Conservation (phyloP, 1,140 invertebrate genomes). For the Bicyclus anynana region DNA sequence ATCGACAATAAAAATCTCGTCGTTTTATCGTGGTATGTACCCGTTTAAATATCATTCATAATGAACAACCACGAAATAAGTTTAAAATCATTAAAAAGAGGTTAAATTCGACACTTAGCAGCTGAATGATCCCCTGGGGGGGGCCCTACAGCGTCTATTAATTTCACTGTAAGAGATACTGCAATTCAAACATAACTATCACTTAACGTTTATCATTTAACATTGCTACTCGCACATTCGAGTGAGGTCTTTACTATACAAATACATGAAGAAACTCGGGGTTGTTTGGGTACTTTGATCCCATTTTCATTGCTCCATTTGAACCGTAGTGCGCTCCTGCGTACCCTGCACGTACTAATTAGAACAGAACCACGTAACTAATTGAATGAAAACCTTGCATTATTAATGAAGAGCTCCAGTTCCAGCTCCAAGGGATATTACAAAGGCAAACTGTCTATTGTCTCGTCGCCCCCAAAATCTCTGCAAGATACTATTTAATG, state of each 20-base stretch:
- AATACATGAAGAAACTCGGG: not conserved
- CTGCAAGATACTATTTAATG: conserved; percentile 25
- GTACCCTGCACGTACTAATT: conserved; percentile 48
- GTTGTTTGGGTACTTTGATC: not conserved
- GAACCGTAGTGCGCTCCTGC: conserved; percentile 36
- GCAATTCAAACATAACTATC: too few relatives aligned
- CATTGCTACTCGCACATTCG: too few relatives aligned
- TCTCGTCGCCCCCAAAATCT: conserved; percentile 21
- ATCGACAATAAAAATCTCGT: too few relatives aligned
- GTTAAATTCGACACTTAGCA: too few relatives aligned
- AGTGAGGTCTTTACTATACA: not conserved
- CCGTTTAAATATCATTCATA: too few relatives aligned
- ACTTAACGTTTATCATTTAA: too few relatives aligned
- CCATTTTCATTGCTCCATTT: conserved; percentile 33
- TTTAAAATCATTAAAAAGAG: too few relatives aligned
- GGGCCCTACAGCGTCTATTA: too few relatives aligned
- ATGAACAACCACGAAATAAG: too few relatives aligned
- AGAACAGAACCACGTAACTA: conserved; percentile 54
- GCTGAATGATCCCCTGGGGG: too few relatives aligned
- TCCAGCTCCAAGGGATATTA: conserved; percentile 23
- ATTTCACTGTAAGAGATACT: too few relatives aligned
- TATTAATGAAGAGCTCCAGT: conserved; percentile 44
- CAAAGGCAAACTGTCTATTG: conserved; percentile 25
- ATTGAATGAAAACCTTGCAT: conserved; percentile 72
- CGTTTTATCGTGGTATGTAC: too few relatives aligned